Base-by-base conservation (phyloP, 35 echinoderm and acorn worm species). In the Apostichopus californicus region DNA sequence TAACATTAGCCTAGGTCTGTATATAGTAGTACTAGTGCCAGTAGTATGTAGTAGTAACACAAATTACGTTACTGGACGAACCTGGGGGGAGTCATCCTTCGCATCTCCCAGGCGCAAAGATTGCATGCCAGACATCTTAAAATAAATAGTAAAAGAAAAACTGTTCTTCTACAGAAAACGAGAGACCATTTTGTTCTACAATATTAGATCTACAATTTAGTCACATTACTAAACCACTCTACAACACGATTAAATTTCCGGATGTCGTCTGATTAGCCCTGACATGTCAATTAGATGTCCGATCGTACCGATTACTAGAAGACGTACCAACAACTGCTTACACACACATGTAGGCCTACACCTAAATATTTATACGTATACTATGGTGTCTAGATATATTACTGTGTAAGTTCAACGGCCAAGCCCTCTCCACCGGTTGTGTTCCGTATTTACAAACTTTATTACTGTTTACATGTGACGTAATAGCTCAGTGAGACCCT, bases 121-220 rank as follows among this genome's bases (percentile, higher is more conserved):
- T 57, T 89, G 86, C 86, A 89, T 72, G 14, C 63, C 86, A 14
- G 86, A 89, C 86, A 89, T 89, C 21, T 72, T 73, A 73, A 73
- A 73, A 14, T 18, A 7, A 18, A 18, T 61, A 12, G 58, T 61
- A 61, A 68, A 68, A 68, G 11, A 11, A 68, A 68, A 68, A 11
- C 18, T 68, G 64, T 18, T 68, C 64, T 68, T 68, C 71, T 75
- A 22, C 71, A 68, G 64, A 68, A n/a, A 75, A 75, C 20, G 17
- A 20, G 71, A 75, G 6, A 22, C 17, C 71, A 75, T 75, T 75
- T 20, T 22, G n/a, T 18, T 75, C 14, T 7, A 18, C 58, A 61
- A 61, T 8, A 75, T 18, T 75, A 20, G 14, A 18, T 75, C 71
- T 22, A 18, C 17, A 18, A 75, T 75, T 75, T 7, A 75, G 71